Base-by-base conservation (phyloP, 2,888 invertebrate species). In the Lampropteryx suffumata region DNA sequence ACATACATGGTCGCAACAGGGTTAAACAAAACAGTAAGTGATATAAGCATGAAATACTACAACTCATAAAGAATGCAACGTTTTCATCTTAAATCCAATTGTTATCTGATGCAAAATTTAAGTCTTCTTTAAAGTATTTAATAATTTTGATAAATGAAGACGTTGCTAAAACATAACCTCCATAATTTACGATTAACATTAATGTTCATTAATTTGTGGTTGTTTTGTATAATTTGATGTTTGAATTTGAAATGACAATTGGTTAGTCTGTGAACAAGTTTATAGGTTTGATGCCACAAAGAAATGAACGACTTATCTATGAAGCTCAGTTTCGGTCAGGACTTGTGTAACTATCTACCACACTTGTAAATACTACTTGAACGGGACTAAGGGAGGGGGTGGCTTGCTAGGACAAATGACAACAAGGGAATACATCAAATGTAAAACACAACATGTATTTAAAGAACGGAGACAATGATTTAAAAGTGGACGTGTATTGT, bases 301-400 rank as follows among this genome's bases (percentile, higher is more conserved):
- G 58, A 74, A 84, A 82, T 80, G 79, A 84, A 80, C 80, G 68
- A 73, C 62, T 72, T 66, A 65, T 65, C 79, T 81, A 80, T 75
- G 76, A 81, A 80, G 84, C 88, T 86, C 89, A 88, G 87, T 84
- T 77, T 84, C 86, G 80, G 82, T 82, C 87, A 88, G 85, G 84
- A 82, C 65, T 70, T 78, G 78, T 80, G 80, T 80, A 67, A 73
- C 73, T 75, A 76, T 80, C 79, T 79, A 80, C 79, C 73, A 76
- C 69, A 68, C 75, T 76, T 75, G 55, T 65, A 69, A 66, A 47
- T 50, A 56, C 55, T 59, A 62, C 24, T 24, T 6, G 7, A 60
- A 62, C 59, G 49, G 61, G 47, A 55, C 61, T 65, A 61, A 56
- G 61, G 55, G 53, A 45, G 61, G 61, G 65, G 64, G 60, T 64